Evolutionary conservation across 1,140 invertebrate species (phyloP).

Genomic region (Eufriesea mexicana): DNA sequence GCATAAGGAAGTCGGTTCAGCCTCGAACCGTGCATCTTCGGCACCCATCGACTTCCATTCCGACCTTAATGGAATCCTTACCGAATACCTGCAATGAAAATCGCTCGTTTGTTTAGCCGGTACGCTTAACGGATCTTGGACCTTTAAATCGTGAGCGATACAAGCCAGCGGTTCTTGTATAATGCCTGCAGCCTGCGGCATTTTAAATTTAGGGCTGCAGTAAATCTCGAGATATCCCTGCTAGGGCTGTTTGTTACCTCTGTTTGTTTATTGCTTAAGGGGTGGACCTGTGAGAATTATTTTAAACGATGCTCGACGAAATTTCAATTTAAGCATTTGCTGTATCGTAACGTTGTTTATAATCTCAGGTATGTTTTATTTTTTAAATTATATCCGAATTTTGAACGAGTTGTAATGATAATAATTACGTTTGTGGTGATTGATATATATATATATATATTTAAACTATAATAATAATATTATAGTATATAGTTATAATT

Average conservation of each 20-base stretch:
- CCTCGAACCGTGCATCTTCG: not conserved
- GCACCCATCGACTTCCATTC: slow-evolving; percentile 10
- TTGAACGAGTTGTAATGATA: too few relatives aligned
- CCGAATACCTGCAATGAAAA: slow-evolving; percentile 6
- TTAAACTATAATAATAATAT: too few relatives aligned
- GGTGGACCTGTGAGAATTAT: too few relatives aligned
- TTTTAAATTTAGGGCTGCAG: not conserved
- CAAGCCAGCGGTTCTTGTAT: not conserved
- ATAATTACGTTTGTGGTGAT: too few relatives aligned
- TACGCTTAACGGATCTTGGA: not conserved
- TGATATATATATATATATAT: too few relatives aligned
- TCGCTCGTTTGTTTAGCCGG: not conserved
- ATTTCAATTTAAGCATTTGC: too few relatives aligned
- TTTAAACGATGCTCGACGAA: too few relatives aligned
- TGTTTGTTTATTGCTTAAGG: too few relatives aligned
- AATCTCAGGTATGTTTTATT: too few relatives aligned
- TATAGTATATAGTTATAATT: too few relatives aligned
- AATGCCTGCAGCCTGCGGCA: not conserved
- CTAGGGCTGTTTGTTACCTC: not conserved
- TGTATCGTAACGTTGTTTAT: too few relatives aligned
- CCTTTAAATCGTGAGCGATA: not conserved
- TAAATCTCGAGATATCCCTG: not conserved
- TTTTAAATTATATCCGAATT: too few relatives aligned
- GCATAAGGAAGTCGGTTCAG: not conserved
- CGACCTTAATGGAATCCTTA: slow-evolving; percentile 13